Conservation (phyloP, 2,113 vertebrate genomes). For the Numida meleagris region DNA sequence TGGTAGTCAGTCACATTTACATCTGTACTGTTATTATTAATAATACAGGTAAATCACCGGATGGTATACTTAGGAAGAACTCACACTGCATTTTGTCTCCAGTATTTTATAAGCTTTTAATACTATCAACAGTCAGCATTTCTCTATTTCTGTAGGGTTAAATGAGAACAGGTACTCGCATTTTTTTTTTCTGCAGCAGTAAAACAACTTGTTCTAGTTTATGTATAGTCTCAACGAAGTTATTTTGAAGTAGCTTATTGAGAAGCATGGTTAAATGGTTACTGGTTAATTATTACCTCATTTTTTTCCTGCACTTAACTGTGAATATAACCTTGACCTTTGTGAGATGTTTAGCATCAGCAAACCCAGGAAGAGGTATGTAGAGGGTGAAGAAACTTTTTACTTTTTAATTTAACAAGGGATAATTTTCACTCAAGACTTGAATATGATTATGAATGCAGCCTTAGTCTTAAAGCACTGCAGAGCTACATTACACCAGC, state of each 20-base stretch:
- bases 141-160: constrained; percentile 6
- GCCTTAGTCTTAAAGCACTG: not conserved
- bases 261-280: constrained; percentile 43
- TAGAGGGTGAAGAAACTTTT: not conserved
- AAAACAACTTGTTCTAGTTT: constrained; percentile 43
- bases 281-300: constrained; percentile 63
- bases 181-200: constrained; percentile 27
- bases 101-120: not conserved
- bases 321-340: constrained; percentile 51
- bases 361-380: not conserved
- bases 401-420: not conserved
- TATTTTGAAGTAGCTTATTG: constrained; percentile 40
- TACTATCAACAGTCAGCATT: not conserved
- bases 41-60: not conserved
- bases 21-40: not conserved
- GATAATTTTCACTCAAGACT: not conserved
- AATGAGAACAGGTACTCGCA: not conserved
- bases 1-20: not conserved
- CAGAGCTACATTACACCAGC: not conserved
- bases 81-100: not conserved
- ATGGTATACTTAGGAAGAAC: not conserved
- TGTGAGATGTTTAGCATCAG: constrained; percentile 5
- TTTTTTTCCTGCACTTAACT: constrained; percentile 6
- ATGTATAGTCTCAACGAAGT: not conserved
- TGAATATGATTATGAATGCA: not conserved